phyloP scores from a whole-genome alignment of 1,140 invertebrate genomes.

The Drosophila auraria region DNA sequence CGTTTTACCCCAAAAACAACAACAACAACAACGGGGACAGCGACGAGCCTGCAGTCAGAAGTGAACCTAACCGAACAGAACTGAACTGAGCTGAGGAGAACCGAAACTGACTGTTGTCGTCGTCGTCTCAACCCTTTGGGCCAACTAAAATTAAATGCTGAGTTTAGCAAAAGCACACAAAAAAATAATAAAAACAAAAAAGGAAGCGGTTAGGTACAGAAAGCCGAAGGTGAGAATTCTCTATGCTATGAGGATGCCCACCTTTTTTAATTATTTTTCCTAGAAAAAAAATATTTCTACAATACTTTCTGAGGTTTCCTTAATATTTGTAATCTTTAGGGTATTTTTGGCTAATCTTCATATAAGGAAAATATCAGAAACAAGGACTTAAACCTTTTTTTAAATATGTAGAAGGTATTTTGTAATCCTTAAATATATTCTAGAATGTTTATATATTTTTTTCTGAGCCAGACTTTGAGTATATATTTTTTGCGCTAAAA shows the following conservation, averaged over 20 bases:
- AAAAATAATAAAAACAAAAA: conserved; percentile 9
- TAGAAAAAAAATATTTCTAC: background rate
- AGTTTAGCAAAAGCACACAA: conserved; percentile 72
- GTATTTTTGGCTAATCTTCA: background rate
- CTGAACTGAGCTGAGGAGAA: conserved; percentile 19
- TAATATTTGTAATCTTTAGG: background rate
- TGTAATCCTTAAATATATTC: too few relatives aligned
- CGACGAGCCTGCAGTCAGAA: conserved; percentile 15
- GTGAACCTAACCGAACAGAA: conserved; percentile 28
- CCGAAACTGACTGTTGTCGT: conserved; percentile 51
- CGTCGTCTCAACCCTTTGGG: conserved; percentile 45
- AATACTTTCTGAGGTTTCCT: background rate
- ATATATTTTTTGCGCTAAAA: background rate
- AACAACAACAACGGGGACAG: background rate
- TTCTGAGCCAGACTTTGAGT: too few relatives aligned
- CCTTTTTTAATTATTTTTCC: too few relatives aligned
- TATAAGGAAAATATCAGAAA: background rate
- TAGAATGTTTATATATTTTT: too few relatives aligned
- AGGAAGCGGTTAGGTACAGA: background rate
- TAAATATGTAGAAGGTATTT: too few relatives aligned
- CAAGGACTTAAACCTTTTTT: too few relatives aligned
- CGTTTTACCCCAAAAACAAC: conserved; percentile 54
- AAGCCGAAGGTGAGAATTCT: conserved; percentile 17
- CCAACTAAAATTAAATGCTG: conserved; percentile 81
- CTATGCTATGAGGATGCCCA: conserved; percentile 10